These are phyloP conservation scores for Chymomyza fuscimana DNA, from an alignment of 2,888 invertebrate genomes.

Conservation along the genomic window DNA sequence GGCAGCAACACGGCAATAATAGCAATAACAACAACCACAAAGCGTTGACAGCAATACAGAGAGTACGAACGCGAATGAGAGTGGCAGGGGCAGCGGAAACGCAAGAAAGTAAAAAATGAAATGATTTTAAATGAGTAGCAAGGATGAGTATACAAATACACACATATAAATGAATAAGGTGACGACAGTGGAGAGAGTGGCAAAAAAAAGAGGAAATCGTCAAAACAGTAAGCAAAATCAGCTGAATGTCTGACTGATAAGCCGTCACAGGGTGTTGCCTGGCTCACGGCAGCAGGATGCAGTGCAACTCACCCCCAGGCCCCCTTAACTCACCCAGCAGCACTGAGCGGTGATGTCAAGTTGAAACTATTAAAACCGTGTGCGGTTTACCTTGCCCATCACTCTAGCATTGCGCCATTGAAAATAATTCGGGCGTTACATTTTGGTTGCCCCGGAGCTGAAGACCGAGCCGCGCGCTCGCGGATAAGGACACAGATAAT, in stretches of 20 bases:
- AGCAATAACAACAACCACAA: conserved; percentile 30
- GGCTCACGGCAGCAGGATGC: conserved; percentile 19
- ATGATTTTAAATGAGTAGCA: conserved; percentile 10
- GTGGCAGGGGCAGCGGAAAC: conserved; percentile 8
- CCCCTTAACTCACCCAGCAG: neutral
- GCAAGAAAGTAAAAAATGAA: conserved; percentile 17
- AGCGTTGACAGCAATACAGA: conserved; percentile 59
- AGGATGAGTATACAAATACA: conserved; percentile 38
- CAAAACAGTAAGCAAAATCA: conserved; percentile 49
- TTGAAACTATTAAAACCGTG: conserved; percentile 55
- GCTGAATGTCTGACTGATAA: conserved; percentile 60
- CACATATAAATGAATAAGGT: conserved; percentile 26
- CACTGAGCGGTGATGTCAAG: neutral
- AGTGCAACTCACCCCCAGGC: neutral
- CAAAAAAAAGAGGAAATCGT: conserved; percentile 25
- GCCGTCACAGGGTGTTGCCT: conserved; percentile 59
- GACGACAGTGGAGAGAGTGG: conserved; percentile 31
- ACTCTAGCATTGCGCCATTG: neutral
- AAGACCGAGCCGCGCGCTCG: conserved; percentile 32
- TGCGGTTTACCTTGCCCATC: conserved; percentile 3
- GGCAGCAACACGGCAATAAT: conserved; percentile 18
- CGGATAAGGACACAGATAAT: conserved; percentile 73
- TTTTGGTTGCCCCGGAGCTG: neutral
- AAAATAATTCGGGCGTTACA: neutral
- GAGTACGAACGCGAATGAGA: neutral